Base-by-base conservation (phyloP, 2,888 invertebrate genomes). In the Thymelicus sylvestris region DNA sequence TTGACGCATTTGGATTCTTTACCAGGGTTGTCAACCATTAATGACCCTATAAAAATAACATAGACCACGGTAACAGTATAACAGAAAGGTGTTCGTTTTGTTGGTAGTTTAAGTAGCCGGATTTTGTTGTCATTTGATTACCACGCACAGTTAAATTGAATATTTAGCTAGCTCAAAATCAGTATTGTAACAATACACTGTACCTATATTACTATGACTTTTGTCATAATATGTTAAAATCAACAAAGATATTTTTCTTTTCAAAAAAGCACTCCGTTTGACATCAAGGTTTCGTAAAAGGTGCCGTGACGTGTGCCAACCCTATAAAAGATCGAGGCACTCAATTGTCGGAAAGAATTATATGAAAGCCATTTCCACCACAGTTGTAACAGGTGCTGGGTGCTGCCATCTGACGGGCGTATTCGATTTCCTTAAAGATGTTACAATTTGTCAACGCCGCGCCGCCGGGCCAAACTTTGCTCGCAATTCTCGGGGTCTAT, bases 361-460 rank as follows among this genome's bases (percentile, higher is more conserved):
- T 65, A 52, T 70, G 70, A 52, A 39, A 65, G 65, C 70, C 13
- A 65, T 70, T 65, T 70, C 70, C 69, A 60, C 69, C 69, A 65
- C 70, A 39, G 60, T 65, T 15, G 65, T 19, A 65, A 60, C 70
- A 70, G 65, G 70, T 70, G 70, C 70, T 70, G 60, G 69, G 70
- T 70, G 65, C 60, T 70, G 60, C 70, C 70, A 70, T 65, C 60
- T 70, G 60, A 60, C 59, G 48, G 59, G 12, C 57, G 39, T 44
- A 70, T 65, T 64, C 60, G 70, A 70, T 70, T 64, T 65, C 52
- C 50, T 66, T 61, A 65, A 60, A 55, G 65, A 70, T 65, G 70
- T 70, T 65, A 60, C 70, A 52, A 70, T 70, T 61, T 65, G 65
- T 70, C 70, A 70, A 60, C 50, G 59, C 44, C 52, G 48, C 12